These are phyloP conservation scores for Agriotes lineatus DNA, from an alignment of 2,888 invertebrate species.

Conservation along the genomic window DNA sequence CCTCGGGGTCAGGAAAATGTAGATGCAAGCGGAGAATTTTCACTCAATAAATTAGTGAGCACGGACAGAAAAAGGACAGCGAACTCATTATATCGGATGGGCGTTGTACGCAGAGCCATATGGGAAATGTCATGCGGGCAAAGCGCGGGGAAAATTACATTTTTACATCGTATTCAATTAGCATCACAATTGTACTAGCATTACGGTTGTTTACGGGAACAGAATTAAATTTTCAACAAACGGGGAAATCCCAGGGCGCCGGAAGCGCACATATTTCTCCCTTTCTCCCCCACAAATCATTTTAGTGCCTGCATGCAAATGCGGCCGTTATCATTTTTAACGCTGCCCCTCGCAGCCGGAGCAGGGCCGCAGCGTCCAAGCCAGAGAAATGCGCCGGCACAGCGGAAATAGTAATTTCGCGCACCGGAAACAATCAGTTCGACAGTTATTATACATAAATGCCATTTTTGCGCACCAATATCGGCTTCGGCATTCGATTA, in stretches of 20 bases:
- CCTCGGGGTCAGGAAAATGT: too few species aligned
- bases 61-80: too few species aligned
- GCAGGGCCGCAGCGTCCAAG: background rate
- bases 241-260: conserved; percentile 28
- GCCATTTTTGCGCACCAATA: conserved; percentile 47
- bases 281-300: conserved; percentile 35
- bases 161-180: conserved; percentile 51
- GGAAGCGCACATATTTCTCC: conserved; percentile 37
- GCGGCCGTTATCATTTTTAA: conserved; percentile 37
- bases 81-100: background rate
- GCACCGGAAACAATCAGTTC: conserved; percentile 54
- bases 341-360: background rate
- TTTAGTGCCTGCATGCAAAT: conserved; percentile 38
- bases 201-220: conserved; percentile 42
- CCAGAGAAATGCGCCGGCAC: conserved; percentile 21
- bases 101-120: conserved; percentile 15
- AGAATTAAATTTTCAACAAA: conserved; percentile 48
- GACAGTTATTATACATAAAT: conserved; percentile 46
- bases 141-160: conserved; percentile 47
- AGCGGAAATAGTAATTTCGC: conserved; percentile 54
- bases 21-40: too few species aligned
- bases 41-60: too few species aligned
- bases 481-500: conserved; percentile 48
- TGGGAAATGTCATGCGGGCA: conserved; percentile 40
- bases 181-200: conserved; percentile 47